Evolutionary conservation across 2,888 invertebrate genomes (phyloP).

Genomic region (Chaetogeoica ovagalla): DNA sequence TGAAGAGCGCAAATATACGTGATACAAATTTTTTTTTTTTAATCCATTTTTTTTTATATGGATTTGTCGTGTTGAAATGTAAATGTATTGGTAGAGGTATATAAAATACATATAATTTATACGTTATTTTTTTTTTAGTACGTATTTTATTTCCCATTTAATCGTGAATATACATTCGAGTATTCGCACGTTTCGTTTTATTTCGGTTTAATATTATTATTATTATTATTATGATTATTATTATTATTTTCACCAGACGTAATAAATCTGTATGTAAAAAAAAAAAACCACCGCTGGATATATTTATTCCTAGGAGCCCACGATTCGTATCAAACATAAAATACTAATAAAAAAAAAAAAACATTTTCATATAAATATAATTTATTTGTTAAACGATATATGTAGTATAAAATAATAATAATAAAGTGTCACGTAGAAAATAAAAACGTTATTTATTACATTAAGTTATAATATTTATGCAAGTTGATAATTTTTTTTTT

Average conservation of each 20-base stretch:
- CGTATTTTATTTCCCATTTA: too few relatives aligned
- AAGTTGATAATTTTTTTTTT: too few relatives aligned
- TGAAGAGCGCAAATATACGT: neutral
- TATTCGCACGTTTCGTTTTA: conserved; percentile 11
- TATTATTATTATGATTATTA: too few relatives aligned
- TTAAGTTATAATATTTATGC: too few relatives aligned
- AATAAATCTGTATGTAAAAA: neutral
- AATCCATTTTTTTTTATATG: neutral
- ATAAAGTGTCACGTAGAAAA: too few relatives aligned
- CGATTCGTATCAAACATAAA: neutral
- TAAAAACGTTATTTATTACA: too few relatives aligned
- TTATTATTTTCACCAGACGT: neutral
- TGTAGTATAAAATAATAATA: too few relatives aligned
- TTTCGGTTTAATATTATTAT: neutral
- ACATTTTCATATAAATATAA: too few relatives aligned
- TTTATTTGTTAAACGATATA: too few relatives aligned
- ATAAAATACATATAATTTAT: neutral
- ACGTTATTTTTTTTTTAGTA: neutral
- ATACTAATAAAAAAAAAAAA: too few relatives aligned
- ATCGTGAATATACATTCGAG: too few relatives aligned
- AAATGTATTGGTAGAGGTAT: neutral
- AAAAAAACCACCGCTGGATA: neutral
- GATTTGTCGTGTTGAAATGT: neutral
- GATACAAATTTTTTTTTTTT: conserved; percentile 1
- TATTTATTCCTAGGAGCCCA: too few relatives aligned